Evolutionary conservation across 2,888 invertebrate genomes (phyloP).

Genomic region (Oxystoma pomonae): DNA sequence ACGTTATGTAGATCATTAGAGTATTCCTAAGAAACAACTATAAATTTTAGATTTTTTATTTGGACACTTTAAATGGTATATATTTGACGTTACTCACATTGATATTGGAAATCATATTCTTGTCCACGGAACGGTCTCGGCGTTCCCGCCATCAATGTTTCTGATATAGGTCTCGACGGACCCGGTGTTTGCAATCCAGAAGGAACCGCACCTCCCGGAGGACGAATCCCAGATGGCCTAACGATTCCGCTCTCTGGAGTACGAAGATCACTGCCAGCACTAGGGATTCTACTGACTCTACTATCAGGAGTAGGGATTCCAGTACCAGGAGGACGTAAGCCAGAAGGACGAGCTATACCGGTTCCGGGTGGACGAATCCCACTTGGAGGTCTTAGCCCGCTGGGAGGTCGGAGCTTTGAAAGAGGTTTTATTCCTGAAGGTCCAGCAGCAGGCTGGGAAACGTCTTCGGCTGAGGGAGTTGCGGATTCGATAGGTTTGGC

Average conservation of each 20-base stretch:
- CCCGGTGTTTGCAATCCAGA: too few relatives aligned
- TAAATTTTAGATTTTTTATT: too few relatives aligned
- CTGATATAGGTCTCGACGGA: too few relatives aligned
- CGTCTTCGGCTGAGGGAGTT: too few relatives aligned
- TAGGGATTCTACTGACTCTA: background rate
- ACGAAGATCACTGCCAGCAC: background rate
- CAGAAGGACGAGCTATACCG: background rate
- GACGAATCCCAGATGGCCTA: background rate
- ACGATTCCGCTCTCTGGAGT: background rate
- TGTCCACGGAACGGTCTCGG: too few relatives aligned
- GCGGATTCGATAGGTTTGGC: too few relatives aligned
- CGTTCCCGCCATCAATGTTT: too few relatives aligned
- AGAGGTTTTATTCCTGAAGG: background rate
- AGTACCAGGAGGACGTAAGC: background rate
- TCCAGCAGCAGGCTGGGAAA: background rate
- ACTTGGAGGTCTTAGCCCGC: slow-evolving; percentile 1
- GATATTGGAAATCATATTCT: too few relatives aligned
- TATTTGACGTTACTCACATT: too few relatives aligned
- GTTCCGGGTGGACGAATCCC: background rate
- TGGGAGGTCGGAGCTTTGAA: background rate
- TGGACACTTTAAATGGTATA: too few relatives aligned
- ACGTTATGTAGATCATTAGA: too few relatives aligned
- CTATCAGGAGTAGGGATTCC: background rate
- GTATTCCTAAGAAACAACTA: too few relatives aligned
- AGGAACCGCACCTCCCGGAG: background rate